Conservation (phyloP, 2,797 vertebrate genomes). For the Pangasius sanitwongsei region DNA sequence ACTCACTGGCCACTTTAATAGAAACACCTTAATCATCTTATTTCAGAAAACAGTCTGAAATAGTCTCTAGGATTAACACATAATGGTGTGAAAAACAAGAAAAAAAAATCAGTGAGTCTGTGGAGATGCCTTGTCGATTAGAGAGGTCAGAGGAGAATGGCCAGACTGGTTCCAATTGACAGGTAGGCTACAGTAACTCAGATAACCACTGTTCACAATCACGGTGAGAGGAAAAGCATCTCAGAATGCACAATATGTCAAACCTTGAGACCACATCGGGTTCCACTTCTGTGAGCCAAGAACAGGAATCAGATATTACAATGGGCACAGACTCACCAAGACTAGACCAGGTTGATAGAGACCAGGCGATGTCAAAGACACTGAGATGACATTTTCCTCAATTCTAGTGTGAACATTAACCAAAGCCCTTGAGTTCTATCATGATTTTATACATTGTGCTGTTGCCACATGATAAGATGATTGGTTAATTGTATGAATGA, state of each 20-base stretch:
- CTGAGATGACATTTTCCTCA: not conserved
- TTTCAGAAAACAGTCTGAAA: not conserved
- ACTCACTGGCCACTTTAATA: not conserved
- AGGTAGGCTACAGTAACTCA: not conserved
- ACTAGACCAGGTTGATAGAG: not conserved
- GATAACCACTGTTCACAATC: too few species aligned
- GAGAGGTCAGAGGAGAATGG: not conserved
- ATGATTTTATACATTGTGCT: not conserved
- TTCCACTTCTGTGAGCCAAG: too few species aligned
- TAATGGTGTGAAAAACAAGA: not conserved
- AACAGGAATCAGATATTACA: too few species aligned
- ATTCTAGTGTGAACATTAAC: not conserved
- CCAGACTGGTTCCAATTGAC: not conserved
- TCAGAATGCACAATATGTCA: too few species aligned
- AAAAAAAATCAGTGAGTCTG: not conserved
- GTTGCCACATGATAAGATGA: too few species aligned
- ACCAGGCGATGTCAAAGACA: not conserved
- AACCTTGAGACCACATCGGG: too few species aligned
- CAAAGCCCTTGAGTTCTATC: not conserved
- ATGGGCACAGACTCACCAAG: too few species aligned
- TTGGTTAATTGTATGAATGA: not conserved
- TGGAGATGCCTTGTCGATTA: not conserved
- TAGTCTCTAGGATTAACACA: not conserved
- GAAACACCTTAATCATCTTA: not conserved
- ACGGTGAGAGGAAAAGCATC: too few species aligned